Evolutionary conservation across 2,888 invertebrate species (phyloP).

Genomic region (Acrocera orbiculus): DNA sequence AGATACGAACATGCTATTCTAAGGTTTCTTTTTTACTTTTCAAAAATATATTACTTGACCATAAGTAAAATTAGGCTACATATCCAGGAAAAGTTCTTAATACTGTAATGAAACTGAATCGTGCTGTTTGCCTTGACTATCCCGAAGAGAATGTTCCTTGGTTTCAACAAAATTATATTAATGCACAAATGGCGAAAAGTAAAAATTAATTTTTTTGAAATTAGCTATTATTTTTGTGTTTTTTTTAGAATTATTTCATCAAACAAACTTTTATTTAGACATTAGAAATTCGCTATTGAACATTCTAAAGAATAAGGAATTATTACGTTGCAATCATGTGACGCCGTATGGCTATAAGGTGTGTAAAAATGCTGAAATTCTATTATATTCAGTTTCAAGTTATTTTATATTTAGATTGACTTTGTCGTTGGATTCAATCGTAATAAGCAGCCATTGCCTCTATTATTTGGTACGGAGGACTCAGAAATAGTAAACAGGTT

Average conservation of each 20-base stretch:
- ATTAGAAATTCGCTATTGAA: constrained; percentile 18
- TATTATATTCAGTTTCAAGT: constrained; percentile 1
- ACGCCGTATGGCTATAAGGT: constrained; percentile 30
- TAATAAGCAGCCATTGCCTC: constrained; percentile 18
- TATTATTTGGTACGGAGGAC: too few species aligned
- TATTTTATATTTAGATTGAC: constrained; percentile 19
- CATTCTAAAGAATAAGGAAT: constrained; percentile 20
- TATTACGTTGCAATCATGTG: constrained; percentile 25
- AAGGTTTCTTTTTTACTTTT: constrained; percentile 25
- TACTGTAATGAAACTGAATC: constrained; percentile 42
- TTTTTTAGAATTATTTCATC: constrained; percentile 12
- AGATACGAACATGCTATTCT: constrained; percentile 37
- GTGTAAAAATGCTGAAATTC: constrained; percentile 4
- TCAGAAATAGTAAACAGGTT: constrained; percentile 18
- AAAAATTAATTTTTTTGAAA: constrained; percentile 11
- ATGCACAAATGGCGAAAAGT: constrained; percentile 34
- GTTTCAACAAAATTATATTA: constrained; percentile 45
- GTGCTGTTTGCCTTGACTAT: constrained; percentile 44
- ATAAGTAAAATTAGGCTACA: constrained; percentile 25
- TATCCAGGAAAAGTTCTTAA: constrained; percentile 37
- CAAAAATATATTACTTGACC: not conserved
- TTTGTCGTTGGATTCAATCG: constrained; percentile 29
- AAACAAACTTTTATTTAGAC: constrained; percentile 18
- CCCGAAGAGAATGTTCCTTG: constrained; percentile 45
- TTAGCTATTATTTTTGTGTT: not conserved